These are phyloP conservation scores for Hyperoodon ampullatus DNA, from an alignment of 2,113 vertebrate genomes.

Conservation along the genomic window DNA sequence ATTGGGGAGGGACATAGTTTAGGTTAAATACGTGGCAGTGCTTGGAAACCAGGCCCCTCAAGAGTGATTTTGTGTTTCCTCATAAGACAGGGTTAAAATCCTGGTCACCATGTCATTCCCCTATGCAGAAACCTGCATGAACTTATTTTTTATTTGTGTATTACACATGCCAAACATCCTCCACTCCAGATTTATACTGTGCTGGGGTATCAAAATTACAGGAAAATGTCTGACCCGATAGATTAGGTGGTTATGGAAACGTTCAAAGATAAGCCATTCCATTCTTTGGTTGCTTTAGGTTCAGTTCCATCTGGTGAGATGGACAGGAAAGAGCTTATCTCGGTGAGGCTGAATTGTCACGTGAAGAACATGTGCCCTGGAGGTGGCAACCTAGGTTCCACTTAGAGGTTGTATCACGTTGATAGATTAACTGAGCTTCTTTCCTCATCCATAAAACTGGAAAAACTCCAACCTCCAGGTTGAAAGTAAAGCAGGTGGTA, in stretches of 20 bases:
- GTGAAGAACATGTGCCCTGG: neutral
- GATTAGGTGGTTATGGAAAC: neutral
- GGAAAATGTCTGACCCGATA: neutral
- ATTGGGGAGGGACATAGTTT: neutral
- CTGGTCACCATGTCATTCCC: neutral
- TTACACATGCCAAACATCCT: neutral
- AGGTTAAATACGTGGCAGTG: neutral
- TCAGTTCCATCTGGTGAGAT: neutral
- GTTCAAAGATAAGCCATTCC: neutral
- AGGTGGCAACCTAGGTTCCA: accelerated
- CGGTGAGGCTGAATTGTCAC: neutral
- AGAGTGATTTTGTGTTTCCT: neutral
- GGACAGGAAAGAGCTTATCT: neutral
- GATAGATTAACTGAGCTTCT: neutral
- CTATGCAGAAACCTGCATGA: neutral
- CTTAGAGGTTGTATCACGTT: neutral
- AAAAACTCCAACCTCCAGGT: neutral
- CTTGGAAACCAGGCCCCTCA: neutral
- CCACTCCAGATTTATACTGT: neutral
- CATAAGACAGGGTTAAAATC: neutral
- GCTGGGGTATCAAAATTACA: neutral
- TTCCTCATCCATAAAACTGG: neutral
- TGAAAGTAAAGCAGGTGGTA: neutral
- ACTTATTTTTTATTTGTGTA: neutral
- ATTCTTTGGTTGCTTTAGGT: neutral